phyloP scores from a whole-genome alignment of 2,797 vertebrate species.

The Siniperca undulata region DNA sequence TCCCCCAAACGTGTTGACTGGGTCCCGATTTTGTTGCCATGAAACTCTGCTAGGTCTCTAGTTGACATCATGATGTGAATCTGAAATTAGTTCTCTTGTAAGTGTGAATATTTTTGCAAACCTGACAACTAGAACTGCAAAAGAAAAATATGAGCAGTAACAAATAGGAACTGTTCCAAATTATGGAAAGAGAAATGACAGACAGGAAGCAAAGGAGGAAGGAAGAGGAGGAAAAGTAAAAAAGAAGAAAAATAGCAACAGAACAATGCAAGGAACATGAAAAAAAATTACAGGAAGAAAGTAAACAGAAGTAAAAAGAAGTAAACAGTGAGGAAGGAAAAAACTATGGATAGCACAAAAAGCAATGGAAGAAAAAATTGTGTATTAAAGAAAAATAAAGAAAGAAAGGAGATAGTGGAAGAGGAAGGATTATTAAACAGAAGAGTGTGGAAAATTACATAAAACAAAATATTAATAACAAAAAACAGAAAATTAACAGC shows the following conservation, averaged over 20 bases:
- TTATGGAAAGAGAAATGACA: neutral
- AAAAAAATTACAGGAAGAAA: too few species aligned
- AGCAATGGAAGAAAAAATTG: neutral
- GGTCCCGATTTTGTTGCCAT: constrained; percentile 22
- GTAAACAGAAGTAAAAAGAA: too few species aligned
- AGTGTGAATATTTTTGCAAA: constrained; percentile 36
- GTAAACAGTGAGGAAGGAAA: neutral
- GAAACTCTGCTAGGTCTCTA: constrained; percentile 29
- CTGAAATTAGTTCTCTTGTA: constrained; percentile 41
- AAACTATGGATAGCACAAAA: neutral
- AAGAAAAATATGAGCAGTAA: constrained; percentile 23
- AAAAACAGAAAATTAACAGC: neutral
- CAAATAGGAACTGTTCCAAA: constrained; percentile 29
- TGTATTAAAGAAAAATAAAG: neutral
- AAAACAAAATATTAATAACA: neutral
- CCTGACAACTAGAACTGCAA: constrained; percentile 33
- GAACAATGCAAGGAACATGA: neutral
- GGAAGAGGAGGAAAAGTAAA: neutral
- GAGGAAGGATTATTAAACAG: neutral
- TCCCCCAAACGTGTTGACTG: constrained; percentile 12
- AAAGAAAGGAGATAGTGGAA: neutral
- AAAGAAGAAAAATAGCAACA: neutral
- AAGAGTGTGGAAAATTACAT: neutral
- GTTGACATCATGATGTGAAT: constrained; percentile 49
- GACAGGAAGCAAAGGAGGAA: neutral